Evolutionary conservation across 2,888 invertebrate species (phyloP).

Genomic region (Atrina japonica): DNA sequence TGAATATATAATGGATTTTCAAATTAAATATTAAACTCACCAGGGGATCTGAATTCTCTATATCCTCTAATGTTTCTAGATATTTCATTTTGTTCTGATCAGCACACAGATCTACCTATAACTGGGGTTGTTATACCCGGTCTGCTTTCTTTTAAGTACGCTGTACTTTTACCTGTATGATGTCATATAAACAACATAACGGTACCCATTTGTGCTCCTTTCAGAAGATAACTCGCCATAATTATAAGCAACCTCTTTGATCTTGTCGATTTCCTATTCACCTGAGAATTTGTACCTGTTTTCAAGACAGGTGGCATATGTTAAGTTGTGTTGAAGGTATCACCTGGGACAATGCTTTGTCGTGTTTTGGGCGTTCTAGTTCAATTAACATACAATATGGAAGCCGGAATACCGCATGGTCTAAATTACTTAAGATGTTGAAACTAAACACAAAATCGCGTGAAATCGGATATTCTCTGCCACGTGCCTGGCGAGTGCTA

Average conservation of each 20-base stretch:
- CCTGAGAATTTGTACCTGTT: neutral
- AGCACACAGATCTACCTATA: no score
- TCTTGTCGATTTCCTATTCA: neutral
- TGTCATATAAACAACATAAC: neutral
- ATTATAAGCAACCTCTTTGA: neutral
- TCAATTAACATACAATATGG: constrained; percentile 19
- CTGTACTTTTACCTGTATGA: neutral
- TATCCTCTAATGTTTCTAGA: no score
- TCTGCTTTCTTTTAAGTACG: neutral
- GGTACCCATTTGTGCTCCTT: neutral
- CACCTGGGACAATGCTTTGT: constrained; percentile 12
- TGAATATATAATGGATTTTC: no score
- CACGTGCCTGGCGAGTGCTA: constrained; percentile 13
- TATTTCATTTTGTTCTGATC: no score
- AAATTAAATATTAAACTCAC: no score
- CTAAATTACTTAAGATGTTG: constrained; percentile 4
- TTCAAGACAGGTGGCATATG: constrained; percentile 10
- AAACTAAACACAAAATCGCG: neutral
- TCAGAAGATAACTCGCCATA: neutral
- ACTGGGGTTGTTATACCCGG: no score
- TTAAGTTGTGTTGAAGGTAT: constrained; percentile 14
- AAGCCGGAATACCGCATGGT: constrained; percentile 12
- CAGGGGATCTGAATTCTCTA: no score
- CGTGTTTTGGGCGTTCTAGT: constrained; percentile 5
- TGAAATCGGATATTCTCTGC: neutral